Evolutionary conservation across 1,140 invertebrate species (phyloP), one percentile per base, ranked within the genome.

Genomic region (Atta texana): DNA sequence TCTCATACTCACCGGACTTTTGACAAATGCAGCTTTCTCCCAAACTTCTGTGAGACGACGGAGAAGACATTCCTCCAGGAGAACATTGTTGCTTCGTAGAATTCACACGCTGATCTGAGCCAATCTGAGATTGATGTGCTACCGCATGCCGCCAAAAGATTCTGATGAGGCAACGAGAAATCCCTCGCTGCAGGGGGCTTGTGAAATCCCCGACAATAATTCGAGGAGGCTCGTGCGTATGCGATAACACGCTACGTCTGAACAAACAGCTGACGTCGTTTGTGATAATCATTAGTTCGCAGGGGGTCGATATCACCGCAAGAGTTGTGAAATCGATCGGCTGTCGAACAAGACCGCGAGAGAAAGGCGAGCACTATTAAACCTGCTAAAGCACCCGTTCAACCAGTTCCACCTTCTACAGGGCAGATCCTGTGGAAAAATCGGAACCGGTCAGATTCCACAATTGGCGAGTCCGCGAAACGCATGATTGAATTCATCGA

Each of bases 21-120:
- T 63, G 92, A 91, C n/a, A 85, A 85, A 69, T 94, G 90, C 14
- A 94, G 18, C 72, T 86, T 88, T 39, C 89, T 91, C 24, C 34
- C 7, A 28, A 68, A 69, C 1, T 18, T 31, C 18, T 88, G 69
- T 12, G 39, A 77, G 55, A 34, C 31, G 28, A 57, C 31, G 44
- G 51, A 24, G 16, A 89, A 10, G 7, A 76, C 8, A 7, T 63
- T 89, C 21, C 44, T 90, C 55, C 59, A 87, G 14, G 69, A 59
- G n/a, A 85, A 85, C 89, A 90, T 90, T 8, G 21, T 71, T 82
- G 68, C 61, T n/a, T 34, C 69, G 18, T 34, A 21, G 39, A 28
- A 51, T 21, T 84, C 55, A 7, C 39, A 34, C 6, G n/a, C 7
- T 51, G 14, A 74, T 61, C 80, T 72, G 69, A 75, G 16, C 3